Conservation (phyloP, 1,140 invertebrate species). For the Drosophila varians region DNA sequence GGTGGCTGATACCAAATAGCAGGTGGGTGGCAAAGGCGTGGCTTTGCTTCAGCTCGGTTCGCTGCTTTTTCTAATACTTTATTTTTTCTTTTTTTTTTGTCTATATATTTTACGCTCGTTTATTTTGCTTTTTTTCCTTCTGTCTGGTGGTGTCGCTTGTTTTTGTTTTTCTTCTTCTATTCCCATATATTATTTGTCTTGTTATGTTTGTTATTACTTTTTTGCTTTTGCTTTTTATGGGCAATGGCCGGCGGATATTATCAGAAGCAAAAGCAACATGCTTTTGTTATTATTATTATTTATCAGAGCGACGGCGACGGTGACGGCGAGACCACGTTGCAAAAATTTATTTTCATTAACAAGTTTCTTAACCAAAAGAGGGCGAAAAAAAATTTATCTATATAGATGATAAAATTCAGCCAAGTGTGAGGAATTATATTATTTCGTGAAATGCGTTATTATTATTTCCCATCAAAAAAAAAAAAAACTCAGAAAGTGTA, state of each 20-base stretch:
- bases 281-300: conserved; percentile 70
- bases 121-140: conserved; percentile 1
- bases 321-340: too few relatives aligned
- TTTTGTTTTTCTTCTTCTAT: conserved; percentile 19
- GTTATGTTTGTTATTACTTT: background rate
- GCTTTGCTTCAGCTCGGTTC: conserved; percentile 26
- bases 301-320: conserved; percentile 52
- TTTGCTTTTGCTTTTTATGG: background rate
- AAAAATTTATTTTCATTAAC: conserved; percentile 78
- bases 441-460: too few relatives aligned
- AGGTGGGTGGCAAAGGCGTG: conserved; percentile 24
- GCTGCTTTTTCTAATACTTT: conserved; percentile 21
- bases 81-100: background rate
- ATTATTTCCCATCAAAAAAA: conserved; percentile 26
- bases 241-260: conserved; percentile 70
- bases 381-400: background rate
- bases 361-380: conserved; percentile 43
- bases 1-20: background rate
- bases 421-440: too few relatives aligned
- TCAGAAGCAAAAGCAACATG: conserved; percentile 48
- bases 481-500: background rate
- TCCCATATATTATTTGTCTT: background rate
- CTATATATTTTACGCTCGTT: background rate
- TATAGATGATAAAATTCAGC: conserved; percentile 8
- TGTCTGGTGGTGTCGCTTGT: conserved; percentile 32